phyloP scores from a whole-genome alignment of 2,797 vertebrate species.

The Paratrypauchen microcephalus region DNA sequence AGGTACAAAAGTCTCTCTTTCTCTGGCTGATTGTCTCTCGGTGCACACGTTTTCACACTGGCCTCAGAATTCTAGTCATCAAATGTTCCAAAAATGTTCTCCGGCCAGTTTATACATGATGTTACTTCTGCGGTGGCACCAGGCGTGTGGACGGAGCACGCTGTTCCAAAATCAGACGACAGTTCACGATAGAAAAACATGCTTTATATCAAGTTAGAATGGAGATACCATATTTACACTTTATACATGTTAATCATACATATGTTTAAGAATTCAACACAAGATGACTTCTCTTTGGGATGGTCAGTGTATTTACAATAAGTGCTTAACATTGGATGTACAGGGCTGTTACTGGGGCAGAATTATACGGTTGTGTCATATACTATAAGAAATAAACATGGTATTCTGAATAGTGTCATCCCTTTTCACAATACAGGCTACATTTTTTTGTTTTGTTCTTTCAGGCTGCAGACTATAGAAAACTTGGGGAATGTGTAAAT shows the following conservation, averaged over 20 bases:
- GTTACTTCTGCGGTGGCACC: neutral
- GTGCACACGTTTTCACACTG: neutral
- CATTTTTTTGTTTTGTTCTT: neutral
- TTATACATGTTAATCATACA: neutral
- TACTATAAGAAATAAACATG: neutral
- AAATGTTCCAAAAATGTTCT: neutral
- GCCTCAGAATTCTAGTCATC: neutral
- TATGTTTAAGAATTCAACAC: neutral
- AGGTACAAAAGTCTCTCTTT: constrained; percentile 1
- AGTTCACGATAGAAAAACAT: constrained; percentile 11
- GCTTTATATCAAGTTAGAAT: constrained; percentile 7
- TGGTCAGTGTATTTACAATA: constrained; percentile 9
- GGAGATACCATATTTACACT: constrained; percentile 3
- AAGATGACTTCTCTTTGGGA: constrained; percentile 9
- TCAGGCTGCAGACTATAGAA: neutral
- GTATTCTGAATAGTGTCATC: too few species aligned
- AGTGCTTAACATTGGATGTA: neutral
- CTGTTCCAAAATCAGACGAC: neutral
- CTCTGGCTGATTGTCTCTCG: constrained; percentile 7
- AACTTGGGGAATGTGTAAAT: neutral
- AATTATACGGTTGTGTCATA: neutral
- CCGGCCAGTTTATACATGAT: neutral
- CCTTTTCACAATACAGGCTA: neutral
- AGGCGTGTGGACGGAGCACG: neutral
- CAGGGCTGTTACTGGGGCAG: neutral